These are phyloP conservation scores for Anoplolepis gracilipes DNA, from an alignment of 1,140 invertebrate genomes.

Conservation along the genomic window DNA sequence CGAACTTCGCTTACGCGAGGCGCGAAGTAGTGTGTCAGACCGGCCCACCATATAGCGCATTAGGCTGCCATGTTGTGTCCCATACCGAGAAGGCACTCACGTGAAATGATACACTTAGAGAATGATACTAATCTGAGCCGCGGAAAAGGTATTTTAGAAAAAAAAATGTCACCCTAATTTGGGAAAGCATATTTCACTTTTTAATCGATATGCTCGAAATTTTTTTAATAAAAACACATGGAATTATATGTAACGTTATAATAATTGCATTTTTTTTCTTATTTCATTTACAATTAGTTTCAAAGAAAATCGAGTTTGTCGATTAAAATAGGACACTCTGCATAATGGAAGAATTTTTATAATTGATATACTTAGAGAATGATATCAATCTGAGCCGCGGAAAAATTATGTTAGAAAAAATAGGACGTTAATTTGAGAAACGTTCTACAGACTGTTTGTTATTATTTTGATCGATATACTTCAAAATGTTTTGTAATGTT, in stretches of 20 bases:
- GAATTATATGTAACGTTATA: no score
- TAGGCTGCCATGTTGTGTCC: neutral
- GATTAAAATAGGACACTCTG: no score
- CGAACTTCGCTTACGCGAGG: conserved; percentile 70
- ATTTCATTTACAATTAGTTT: no score
- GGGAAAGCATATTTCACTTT: no score
- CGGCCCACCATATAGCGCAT: neutral
- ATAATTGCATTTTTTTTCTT: no score
- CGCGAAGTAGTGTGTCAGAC: conserved; percentile 4
- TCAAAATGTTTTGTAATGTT: no score
- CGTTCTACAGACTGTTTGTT: no score
- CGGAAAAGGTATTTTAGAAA: neutral
- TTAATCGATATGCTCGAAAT: no score
- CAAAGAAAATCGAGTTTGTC: no score
- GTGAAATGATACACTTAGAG: conserved; percentile 20
- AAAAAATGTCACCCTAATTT: neutral
- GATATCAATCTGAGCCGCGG: neutral
- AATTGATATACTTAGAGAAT: conserved; percentile 22
- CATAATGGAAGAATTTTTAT: neutral
- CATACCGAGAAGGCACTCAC: neutral
- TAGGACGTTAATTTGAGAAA: neutral
- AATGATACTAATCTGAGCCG: neutral
- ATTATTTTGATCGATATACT: no score
- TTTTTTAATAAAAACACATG: no score
- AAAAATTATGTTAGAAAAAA: neutral